A percentile compares a stretch with the other conserved stretches of the same genome.
phyloP scores from a whole-genome alignment of 2,888 invertebrate species.

The Empis livida region DNA sequence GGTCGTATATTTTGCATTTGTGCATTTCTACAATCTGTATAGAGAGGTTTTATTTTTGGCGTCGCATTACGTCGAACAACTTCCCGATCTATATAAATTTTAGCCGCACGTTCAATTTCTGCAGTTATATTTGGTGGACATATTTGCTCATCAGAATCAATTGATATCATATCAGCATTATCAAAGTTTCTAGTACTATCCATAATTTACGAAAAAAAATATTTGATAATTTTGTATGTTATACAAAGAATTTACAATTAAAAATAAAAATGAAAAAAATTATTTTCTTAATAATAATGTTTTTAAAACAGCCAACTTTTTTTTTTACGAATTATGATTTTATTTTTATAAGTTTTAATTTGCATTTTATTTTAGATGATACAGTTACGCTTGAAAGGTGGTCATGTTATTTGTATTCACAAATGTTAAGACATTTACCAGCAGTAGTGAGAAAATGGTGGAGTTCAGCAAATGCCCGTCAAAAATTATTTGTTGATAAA shows the following conservation, averaged over 20 bases:
- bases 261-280: too few relatives aligned
- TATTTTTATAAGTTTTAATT: neutral
- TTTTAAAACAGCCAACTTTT: neutral
- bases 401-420: slow-evolving; percentile 53
- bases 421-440: slow-evolving; percentile 50
- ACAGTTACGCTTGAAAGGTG: slow-evolving; percentile 27
- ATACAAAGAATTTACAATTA: slow-evolving; percentile 2
- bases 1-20: neutral
- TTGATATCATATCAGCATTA: slow-evolving; percentile 5
- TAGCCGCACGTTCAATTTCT: slow-evolving; percentile 23
- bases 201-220: neutral
- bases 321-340: neutral
- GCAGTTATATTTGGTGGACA: slow-evolving; percentile 10
- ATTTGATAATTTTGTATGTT: too few relatives aligned
- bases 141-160: neutral
- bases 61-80: slow-evolving; percentile 6
- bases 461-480: slow-evolving; percentile 50
- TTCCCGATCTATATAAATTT: slow-evolving; percentile 20
- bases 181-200: slow-evolving; percentile 14
- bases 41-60: slow-evolving; percentile 21
- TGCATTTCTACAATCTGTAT: slow-evolving; percentile 15
- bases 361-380: slow-evolving; percentile 15
- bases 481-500: slow-evolving; percentile 52
- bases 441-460: slow-evolving; percentile 69
- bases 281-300: neutral